These are phyloP conservation scores for Chionomys nivalis DNA, from an alignment of 2,113 vertebrate genomes.

Conservation along the genomic window DNA sequence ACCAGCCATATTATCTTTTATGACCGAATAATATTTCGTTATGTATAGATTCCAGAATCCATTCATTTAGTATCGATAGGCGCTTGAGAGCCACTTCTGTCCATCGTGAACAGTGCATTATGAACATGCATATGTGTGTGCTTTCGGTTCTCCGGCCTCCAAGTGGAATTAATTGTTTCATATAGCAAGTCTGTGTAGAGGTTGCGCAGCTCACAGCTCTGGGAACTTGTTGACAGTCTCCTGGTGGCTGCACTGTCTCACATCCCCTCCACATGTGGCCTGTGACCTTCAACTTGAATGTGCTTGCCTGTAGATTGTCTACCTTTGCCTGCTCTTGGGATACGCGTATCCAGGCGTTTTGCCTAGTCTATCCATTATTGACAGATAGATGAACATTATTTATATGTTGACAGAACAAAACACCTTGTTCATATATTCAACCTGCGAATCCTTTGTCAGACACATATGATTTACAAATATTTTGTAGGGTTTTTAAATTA, in stretches of 20 bases:
- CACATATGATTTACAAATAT: not conserved
- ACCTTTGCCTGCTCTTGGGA: not conserved
- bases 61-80: accelerated
- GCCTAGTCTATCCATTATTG: not conserved
- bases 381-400: not conserved
- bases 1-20: not conserved
- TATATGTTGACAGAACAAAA: not conserved
- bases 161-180: not conserved
- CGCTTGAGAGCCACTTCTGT: accelerated
- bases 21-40: not conserved
- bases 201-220: not conserved
- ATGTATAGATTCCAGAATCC: accelerated
- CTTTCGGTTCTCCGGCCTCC: not conserved
- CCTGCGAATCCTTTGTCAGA: not conserved
- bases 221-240: not conserved
- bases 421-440: not conserved
- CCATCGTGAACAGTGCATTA: accelerated
- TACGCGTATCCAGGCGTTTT: not conserved
- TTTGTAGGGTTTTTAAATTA: not conserved
- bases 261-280: not conserved
- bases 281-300: not conserved
- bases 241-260: not conserved
- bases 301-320: not conserved
- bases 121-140: too few species aligned
- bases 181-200: too few species aligned